phyloP scores from a whole-genome alignment of 2,113 vertebrate genomes.

The Leiothrix lutea region DNA sequence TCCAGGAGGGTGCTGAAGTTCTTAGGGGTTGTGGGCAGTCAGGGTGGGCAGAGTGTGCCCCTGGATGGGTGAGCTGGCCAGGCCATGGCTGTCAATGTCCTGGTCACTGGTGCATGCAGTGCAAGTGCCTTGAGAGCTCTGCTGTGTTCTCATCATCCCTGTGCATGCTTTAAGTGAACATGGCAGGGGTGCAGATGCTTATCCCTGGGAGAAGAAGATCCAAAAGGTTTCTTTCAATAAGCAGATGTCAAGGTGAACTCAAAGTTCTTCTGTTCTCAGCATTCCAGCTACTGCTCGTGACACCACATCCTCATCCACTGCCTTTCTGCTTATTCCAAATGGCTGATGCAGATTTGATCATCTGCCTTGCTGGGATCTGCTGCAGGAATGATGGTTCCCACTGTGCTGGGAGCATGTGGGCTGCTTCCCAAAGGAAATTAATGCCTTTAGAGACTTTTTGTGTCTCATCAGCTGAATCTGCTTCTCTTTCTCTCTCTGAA shows the following conservation, averaged over 20 bases:
- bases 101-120: rapidly evolving
- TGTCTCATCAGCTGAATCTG: slow-evolving; percentile 44
- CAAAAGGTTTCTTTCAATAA: background rate
- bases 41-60: background rate
- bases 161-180: rapidly evolving
- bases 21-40: background rate
- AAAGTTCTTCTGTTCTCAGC: background rate
- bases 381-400: slow-evolving; percentile 33
- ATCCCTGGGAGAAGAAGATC: background rate
- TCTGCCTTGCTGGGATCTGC: slow-evolving; percentile 1
- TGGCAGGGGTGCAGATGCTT: background rate
- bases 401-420: slow-evolving; percentile 13
- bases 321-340: background rate
- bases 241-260: background rate
- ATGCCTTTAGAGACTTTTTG: slow-evolving; percentile 21
- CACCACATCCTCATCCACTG: background rate
- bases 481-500: background rate
- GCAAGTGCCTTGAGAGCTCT: background rate
- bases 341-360: slow-evolving; percentile 20
- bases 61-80: background rate
- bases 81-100: background rate
- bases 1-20: background rate
- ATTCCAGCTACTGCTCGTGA: background rate
- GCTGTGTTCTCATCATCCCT: background rate
- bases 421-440: slow-evolving; percentile 55